Evolutionary conservation across 2,113 vertebrate species (phyloP).

Genomic region (Chionis minor): DNA sequence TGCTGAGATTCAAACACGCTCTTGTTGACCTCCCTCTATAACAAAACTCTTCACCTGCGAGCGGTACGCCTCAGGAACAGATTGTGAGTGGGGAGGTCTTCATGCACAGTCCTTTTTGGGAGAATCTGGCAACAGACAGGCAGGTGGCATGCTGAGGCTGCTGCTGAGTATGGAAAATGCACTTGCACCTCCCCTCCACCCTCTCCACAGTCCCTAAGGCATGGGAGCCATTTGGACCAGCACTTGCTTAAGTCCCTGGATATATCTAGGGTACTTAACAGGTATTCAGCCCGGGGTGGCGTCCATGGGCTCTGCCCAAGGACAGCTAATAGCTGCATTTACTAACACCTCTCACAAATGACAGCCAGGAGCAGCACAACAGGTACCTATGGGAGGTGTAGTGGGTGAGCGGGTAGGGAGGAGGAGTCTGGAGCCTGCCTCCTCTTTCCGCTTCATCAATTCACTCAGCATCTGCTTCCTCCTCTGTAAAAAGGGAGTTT

Average conservation of each 20-base stretch:
- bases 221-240: background rate
- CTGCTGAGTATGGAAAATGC: background rate
- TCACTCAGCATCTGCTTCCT: background rate
- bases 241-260: background rate
- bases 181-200: background rate
- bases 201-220: background rate
- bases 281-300: background rate
- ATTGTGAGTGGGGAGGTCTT: background rate
- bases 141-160: background rate
- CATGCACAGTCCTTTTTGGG: background rate
- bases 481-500: background rate
- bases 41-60: background rate
- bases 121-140: background rate
- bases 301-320: background rate
- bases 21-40: background rate
- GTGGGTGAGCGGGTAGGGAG: background rate
- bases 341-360: background rate
- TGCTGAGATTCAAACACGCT: background rate
- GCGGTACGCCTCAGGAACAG: background rate
- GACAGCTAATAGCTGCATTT: background rate
- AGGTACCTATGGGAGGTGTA: background rate
- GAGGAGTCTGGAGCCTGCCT: background rate
- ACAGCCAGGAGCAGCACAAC: background rate
- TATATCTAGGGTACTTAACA: background rate
- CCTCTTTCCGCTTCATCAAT: background rate